Evolutionary conservation across 64 coral and sea anemone genomes (phyloP).

Genomic region (Montipora cactus): DNA sequence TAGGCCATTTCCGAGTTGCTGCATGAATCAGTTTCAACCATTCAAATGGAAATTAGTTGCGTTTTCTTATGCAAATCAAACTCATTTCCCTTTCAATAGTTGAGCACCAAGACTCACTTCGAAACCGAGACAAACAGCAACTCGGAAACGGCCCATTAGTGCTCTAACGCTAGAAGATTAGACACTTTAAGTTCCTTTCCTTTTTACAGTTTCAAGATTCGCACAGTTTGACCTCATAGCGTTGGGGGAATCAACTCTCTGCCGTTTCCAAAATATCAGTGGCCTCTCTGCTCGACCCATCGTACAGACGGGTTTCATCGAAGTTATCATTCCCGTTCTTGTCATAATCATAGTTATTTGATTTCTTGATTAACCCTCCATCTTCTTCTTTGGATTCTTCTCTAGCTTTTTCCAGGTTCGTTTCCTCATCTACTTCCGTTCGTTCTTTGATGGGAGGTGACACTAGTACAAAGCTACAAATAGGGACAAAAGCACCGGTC

Average conservation of each 20-base stretch:
- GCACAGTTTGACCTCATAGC: too few relatives aligned
- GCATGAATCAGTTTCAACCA: too few relatives aligned
- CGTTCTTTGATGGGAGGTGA: not conserved
- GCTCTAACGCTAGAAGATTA: too few relatives aligned
- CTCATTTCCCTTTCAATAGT: too few relatives aligned
- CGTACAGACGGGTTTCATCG: not conserved
- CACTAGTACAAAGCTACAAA: not conserved
- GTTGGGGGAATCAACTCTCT: not conserved
- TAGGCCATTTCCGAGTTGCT: too few relatives aligned
- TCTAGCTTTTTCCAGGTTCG: not conserved
- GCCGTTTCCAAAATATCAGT: not conserved
- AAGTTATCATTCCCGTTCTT: not conserved
- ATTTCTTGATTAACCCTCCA: not conserved
- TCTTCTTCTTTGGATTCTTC: not conserved
- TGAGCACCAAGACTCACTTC: too few relatives aligned
- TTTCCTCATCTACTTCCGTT: not conserved
- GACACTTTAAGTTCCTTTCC: too few relatives aligned
- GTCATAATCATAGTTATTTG: not conserved
- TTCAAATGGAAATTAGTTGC: too few relatives aligned
- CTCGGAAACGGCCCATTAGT: too few relatives aligned
- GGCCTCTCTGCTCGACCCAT: not conserved
- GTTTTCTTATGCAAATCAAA: too few relatives aligned
- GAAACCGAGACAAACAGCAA: too few relatives aligned
- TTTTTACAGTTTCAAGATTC: too few relatives aligned
- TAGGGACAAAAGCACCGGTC: not conserved